Evolutionary conservation across 2,888 invertebrate species (phyloP), one percentile per base, ranked within the genome.

Genomic region (Sylvicola cinctus): DNA sequence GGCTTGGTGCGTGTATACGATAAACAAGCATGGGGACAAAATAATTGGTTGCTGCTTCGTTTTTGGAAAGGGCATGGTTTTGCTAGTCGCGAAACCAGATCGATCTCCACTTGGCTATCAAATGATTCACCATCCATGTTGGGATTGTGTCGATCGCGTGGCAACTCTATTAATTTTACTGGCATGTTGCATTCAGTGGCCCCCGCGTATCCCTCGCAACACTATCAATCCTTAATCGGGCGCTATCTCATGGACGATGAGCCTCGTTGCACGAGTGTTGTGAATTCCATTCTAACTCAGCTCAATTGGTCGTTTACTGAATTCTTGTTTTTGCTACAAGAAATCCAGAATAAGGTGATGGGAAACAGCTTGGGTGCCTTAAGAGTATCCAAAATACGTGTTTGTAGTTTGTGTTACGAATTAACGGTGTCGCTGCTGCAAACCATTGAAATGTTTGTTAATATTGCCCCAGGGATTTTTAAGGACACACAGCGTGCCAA

Each of bases 291-390:
- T 16, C 60, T 85, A 5, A 80, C 75, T 48, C 81, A 84, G 45
- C 60, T 84, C 4, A 84, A 85, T 56, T 84, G 84, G 84, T 77
- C 81, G 0, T 84, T 84, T 50, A 84, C 84, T 0, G 84, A 85
- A 49, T 84, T 84, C 48, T 77, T 84, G 41, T 72, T 79, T 16
- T 71, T 83, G 64, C 63, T 84, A 48, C 84, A 84, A 51, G 83
- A 84, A 63, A 47, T 36, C 27, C 16, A 32, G 4, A 35, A 25
- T 16, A 10, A 16, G 2, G 26, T 26, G 32, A 28, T 13, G 14
- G 27, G 12, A 27, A 20, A 11, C 2, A n/a, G 16, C 30, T 28
- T 29, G 7, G 25, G n/a, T n/a, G 16, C 4, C 14, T 16, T 31
- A 12, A 16, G 27, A 11, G 68, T 74, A 0, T 65, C 79, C 7